phyloP scores from a whole-genome alignment of 2,113 vertebrate species.

The Meleagris gallopavo region DNA sequence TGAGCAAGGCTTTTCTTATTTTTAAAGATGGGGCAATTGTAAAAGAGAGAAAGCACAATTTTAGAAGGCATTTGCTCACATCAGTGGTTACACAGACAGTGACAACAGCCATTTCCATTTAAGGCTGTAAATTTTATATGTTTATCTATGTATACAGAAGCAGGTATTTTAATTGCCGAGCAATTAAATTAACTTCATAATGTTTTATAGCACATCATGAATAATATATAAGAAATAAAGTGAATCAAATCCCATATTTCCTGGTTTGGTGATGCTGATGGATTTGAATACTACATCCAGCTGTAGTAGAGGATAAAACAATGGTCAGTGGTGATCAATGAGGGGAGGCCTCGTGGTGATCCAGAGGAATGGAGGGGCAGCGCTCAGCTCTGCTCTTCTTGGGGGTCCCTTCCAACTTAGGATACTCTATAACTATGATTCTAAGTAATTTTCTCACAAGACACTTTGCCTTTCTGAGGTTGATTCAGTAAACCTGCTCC shows the following conservation, averaged over 20 bases:
- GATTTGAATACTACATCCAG: neutral
- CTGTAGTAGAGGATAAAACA: neutral
- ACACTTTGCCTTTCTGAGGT: neutral
- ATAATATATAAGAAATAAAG: slow-evolving; percentile 52
- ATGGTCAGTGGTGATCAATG: neutral
- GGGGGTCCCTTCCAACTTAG: neutral
- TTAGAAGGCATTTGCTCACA: neutral
- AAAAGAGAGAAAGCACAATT: neutral
- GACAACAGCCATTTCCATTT: neutral
- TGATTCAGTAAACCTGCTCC: neutral
- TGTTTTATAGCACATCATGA: slow-evolving; percentile 2
- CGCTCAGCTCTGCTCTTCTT: too few species aligned
- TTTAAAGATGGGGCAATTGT: neutral
- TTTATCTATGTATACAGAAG: slow-evolving; percentile 32
- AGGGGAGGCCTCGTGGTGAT: neutral
- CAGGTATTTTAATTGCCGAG: slow-evolving; percentile 38
- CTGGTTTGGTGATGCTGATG: neutral
- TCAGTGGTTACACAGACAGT: neutral
- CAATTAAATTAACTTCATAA: slow-evolving; percentile 44
- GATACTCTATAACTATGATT: neutral
- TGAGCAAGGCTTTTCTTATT: neutral
- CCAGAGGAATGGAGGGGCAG: too few species aligned
- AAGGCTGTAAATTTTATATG: neutral
- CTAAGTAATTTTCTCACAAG: neutral
- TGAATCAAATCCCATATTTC: neutral